Conservation (phyloP, 2,797 vertebrate genomes). For the Ptychobarbus kaznakovi region DNA sequence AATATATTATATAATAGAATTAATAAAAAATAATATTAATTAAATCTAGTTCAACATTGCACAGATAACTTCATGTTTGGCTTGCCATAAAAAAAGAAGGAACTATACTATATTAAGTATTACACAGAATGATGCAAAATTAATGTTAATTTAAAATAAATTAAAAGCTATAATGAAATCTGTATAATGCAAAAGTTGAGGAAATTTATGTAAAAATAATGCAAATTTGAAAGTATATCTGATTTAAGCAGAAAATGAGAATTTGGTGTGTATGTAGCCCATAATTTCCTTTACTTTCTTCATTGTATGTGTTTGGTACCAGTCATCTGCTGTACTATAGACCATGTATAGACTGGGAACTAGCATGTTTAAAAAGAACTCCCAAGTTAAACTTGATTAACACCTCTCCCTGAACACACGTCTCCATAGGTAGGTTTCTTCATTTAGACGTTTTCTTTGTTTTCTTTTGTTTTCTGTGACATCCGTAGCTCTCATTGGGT, state of each 20-base stretch:
- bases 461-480: conserved; percentile 27
- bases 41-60: neutral
- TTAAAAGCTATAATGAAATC: neutral
- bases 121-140: neutral
- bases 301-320: neutral
- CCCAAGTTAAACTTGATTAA: neutral
- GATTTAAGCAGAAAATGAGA: neutral
- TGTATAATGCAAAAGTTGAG: conserved; percentile 7
- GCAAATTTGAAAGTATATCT: neutral
- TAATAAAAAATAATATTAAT: neutral
- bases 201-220: no score
- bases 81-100: neutral
- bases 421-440: neutral
- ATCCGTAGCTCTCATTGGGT: neutral
- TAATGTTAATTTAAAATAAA: neutral
- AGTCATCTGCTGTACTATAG: neutral
- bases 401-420: neutral
- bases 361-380: neutral
- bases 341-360: neutral
- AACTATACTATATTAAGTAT: neutral
- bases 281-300: neutral
- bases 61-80: neutral
- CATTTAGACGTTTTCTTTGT: neutral
- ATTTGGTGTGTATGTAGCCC: neutral
- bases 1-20: no score